Evolutionary conservation across 2,888 invertebrate species (phyloP).

Genomic region (Axea sp.): DNA sequence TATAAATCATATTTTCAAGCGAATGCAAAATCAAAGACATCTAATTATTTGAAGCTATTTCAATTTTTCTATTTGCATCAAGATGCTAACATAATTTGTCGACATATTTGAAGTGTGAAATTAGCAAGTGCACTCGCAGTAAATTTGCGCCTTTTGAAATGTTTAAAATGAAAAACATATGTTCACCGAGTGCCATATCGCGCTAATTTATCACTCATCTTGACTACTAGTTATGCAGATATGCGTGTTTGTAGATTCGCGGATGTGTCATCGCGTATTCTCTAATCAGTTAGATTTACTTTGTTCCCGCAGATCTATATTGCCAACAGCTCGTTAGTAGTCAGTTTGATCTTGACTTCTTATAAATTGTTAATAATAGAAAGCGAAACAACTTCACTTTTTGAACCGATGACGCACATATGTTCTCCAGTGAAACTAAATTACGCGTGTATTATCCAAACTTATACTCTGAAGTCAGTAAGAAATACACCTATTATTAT

Average conservation of each 20-base stretch:
- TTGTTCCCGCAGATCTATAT: constrained; percentile 65
- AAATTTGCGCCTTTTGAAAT: constrained; percentile 43
- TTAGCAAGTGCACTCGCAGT: constrained; percentile 25
- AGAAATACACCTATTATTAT: constrained; percentile 20
- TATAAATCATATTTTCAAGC: too few species aligned
- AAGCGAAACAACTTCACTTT: constrained; percentile 32
- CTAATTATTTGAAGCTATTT: too few species aligned
- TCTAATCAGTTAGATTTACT: constrained; percentile 67
- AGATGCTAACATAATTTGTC: constrained; percentile 5
- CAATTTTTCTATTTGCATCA: too few species aligned
- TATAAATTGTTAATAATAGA: constrained; percentile 60
- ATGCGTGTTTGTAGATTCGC: constrained; percentile 69
- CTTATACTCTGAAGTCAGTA: constrained; percentile 1
- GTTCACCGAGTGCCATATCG: constrained; percentile 42
- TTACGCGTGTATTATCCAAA: too few species aligned
- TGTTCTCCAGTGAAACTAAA: constrained; percentile 15
- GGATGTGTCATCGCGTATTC: constrained; percentile 65
- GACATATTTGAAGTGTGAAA: constrained; percentile 4
- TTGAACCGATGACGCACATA: constrained; percentile 49
- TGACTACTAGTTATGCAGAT: constrained; percentile 59
- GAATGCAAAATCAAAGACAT: too few species aligned
- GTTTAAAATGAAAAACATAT: constrained; percentile 28
- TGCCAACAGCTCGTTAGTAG: constrained; percentile 69
- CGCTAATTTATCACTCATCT: constrained; percentile 53
- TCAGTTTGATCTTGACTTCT: constrained; percentile 66